phyloP scores from a whole-genome alignment of 64 coral and sea anemone genomes.

The Pocillopora verrucosa region DNA sequence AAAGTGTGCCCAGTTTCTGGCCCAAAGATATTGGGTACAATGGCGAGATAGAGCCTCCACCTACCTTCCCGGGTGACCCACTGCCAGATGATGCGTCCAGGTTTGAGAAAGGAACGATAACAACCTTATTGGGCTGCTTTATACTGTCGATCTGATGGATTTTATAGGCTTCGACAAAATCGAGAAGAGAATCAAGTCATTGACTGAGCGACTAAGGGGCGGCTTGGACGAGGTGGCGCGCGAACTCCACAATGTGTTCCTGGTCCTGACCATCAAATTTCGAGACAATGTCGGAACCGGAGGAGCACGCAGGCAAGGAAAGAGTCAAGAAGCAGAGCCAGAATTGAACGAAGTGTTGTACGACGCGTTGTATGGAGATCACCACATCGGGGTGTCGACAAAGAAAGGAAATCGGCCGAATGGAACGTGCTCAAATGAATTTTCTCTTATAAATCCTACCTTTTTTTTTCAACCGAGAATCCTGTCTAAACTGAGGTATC shows the following conservation, averaged over 20 bases:
- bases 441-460: no score
- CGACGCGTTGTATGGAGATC: background rate
- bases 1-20: slow-evolving; percentile 22
- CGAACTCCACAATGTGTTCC: background rate
- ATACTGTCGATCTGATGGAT: slow-evolving; percentile 37
- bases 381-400: slow-evolving; percentile 11
- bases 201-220: background rate
- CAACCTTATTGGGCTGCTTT: slow-evolving; percentile 14
- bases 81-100: slow-evolving; percentile 10
- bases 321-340: background rate
- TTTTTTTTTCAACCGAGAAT: no score
- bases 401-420: slow-evolving; percentile 9
- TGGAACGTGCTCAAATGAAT: no score
- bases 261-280: slow-evolving; percentile 19
- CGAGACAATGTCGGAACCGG: background rate
- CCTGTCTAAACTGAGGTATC: no score
- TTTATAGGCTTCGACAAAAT: slow-evolving; percentile 28
- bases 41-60: slow-evolving; percentile 18
- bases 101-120: slow-evolving; percentile 45
- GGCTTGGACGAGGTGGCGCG: background rate
- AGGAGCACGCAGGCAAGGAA: background rate
- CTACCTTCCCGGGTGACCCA: background rate
- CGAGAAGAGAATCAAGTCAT: slow-evolving; percentile 14
- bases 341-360: background rate
- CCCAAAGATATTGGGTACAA: slow-evolving; percentile 59